Base-by-base conservation (phyloP, 2,113 vertebrate species). In the Scartelaos histophorus region DNA sequence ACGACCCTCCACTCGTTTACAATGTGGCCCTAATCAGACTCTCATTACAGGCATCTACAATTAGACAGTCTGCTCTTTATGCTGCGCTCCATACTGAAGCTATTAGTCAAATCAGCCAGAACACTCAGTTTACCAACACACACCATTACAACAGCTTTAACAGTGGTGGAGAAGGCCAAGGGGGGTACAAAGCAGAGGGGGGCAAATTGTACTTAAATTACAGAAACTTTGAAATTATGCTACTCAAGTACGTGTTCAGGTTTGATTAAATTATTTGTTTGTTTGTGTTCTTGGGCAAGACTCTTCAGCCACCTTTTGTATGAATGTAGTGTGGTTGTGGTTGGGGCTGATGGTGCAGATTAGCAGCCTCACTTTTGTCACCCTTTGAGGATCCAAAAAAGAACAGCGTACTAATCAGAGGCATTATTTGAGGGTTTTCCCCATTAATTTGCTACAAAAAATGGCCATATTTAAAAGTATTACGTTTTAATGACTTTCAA, bases 21-120 rank as follows among this genome's bases (percentile, higher is more conserved):
- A 88, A 82, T 82, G 88, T 75, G 86, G 86, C 87, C 85, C 85
- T 91, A 89, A 91, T 89, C 83, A 91, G 83, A 88, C 85, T 85
- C 85, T 89, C 82, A 76, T 90, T 91, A 90, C 89, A 85, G 79
- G 54, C 78, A 82, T 82, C 85, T 89, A 87, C 88, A 91, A 91
- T 89, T 91, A 90, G 89, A 91, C 86, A 90, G 90, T 89, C 87
- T 91, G 90, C 78, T 87, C 85, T 87, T 89, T 90, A 90, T 85
- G 80, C 24, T 29, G 75, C 68, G 53, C 83, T 81, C 81, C 90
- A 91, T 88, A 74, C 87, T 91, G 90, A 84, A 91, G 83, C 89
- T 88, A 91, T 91, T 91, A 91, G 90, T 86, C 80, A 90, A 91
- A 85, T 87, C 88, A 91, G 82, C 82, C 89, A 90, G 85, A 91